A percentile compares a stretch with the other conserved stretches of the same genome.
These are phyloP conservation scores for Epizoanthus scotinus DNA, from an alignment of 92 coral and sea anemone species.

Conservation along the genomic window DNA sequence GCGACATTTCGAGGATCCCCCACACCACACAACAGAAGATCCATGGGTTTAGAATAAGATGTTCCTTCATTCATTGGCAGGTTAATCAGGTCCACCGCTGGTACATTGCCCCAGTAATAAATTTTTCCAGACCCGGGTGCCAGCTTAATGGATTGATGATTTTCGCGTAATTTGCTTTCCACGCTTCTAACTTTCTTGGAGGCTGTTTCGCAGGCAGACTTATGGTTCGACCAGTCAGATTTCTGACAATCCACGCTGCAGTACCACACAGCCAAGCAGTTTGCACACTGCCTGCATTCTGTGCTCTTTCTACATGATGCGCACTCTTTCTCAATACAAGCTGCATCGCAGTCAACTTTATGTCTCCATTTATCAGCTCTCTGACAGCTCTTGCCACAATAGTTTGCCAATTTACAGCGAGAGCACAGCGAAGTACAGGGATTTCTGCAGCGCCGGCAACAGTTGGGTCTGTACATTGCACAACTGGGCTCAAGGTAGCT, in stretches of 20 bases:
- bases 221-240: conserved; percentile 59
- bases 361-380: conserved; percentile 61
- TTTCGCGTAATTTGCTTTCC: conserved; percentile 27
- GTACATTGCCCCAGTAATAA: conserved; percentile 82
- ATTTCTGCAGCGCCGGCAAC: conserved; percentile 62
- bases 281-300: conserved; percentile 48
- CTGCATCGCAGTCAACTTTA: conserved; percentile 55
- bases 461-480: conserved; percentile 45
- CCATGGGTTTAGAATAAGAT: conserved; percentile 48
- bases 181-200: conserved; percentile 27
- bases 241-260: conserved; percentile 62
- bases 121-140: conserved; percentile 34
- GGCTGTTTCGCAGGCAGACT: conserved; percentile 48
- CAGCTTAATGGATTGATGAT: conserved; percentile 31
- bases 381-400: conserved; percentile 62
- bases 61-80: conserved; percentile 74
- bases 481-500: not conserved
- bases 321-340: conserved; percentile 43
- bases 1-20: conserved; percentile 77
- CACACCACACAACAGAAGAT: conserved; percentile 72
- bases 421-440: conserved; percentile 25
- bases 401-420: conserved; percentile 62
- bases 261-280: conserved; percentile 62
- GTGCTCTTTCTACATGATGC: conserved; percentile 41
- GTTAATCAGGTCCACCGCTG: conserved; percentile 77